Percentiles rank a stretch among this genome's conserved stretches.
Evolutionary conservation across 1,140 invertebrate genomes (phyloP).

Genomic region (Procambarus virginalis): DNA sequence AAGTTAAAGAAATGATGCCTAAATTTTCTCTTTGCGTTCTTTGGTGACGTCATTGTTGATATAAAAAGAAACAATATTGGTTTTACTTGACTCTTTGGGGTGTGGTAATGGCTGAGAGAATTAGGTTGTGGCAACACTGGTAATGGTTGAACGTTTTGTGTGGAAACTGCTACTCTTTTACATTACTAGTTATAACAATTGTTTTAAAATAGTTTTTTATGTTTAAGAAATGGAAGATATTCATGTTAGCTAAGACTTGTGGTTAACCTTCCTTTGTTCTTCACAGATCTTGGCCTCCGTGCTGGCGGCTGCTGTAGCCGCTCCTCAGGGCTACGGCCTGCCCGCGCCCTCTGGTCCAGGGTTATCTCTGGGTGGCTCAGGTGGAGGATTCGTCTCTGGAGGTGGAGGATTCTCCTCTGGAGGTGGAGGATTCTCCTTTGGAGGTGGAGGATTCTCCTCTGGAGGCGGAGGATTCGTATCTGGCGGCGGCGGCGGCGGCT

Average conservation of each 20-base stretch:
- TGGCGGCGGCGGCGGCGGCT: neutral
- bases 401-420: neutral
- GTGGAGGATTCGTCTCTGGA: neutral
- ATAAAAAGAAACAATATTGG: too few species aligned
- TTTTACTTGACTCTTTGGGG: too few species aligned
- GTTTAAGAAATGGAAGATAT: neutral
- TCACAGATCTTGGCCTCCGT: neutral
- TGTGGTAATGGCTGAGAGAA: neutral
- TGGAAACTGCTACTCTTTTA: neutral
- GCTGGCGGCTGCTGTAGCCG: neutral
- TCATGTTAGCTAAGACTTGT: neutral
- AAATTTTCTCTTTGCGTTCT: too few species aligned
- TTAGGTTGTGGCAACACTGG: neutral
- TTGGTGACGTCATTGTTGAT: too few species aligned
- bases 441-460: neutral
- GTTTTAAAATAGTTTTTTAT: too few species aligned
- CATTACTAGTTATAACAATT: too few species aligned
- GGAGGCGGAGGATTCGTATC: neutral
- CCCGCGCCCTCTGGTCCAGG: neutral
- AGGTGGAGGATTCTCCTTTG: neutral
- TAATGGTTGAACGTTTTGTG: neutral
- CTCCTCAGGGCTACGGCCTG: neutral
- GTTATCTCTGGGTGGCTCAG: neutral
- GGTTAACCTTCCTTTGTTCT: too few species aligned
- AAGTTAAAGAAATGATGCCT: too few species aligned